Evolutionary conservation across 2,797 vertebrate species (phyloP).

Genomic region (Lindbergichthys nudifrons): DNA sequence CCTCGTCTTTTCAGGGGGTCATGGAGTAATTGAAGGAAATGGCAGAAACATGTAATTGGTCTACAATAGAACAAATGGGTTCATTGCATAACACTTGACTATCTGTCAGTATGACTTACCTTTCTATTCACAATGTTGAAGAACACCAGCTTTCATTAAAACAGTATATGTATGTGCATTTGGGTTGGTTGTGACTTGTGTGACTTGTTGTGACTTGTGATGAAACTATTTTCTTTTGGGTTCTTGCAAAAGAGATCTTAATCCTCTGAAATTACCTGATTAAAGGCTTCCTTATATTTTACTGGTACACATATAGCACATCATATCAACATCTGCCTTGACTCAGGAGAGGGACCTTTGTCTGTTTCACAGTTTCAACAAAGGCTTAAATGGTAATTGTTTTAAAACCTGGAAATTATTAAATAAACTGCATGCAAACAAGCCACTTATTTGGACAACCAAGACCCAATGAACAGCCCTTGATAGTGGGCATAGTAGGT

Average conservation of each 20-base stretch:
- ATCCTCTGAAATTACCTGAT: constrained; percentile 15
- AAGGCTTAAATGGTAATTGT: background rate
- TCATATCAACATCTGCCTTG: background rate
- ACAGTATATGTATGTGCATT: background rate
- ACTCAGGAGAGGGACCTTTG: background rate
- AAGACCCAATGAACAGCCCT: too few relatives aligned
- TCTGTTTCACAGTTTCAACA: background rate
- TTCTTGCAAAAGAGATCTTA: background rate
- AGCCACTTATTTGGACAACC: too few relatives aligned
- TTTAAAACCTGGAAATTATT: background rate
- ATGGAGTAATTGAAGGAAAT: background rate
- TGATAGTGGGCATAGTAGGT: background rate
- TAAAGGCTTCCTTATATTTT: background rate
- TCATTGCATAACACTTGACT: background rate
- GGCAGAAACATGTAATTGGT: background rate
- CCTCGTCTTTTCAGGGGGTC: background rate
- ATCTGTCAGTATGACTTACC: background rate
- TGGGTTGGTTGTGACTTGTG: background rate
- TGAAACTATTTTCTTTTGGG: background rate
- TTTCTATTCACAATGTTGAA: background rate
- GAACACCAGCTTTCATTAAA: background rate
- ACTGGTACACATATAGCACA: too few relatives aligned
- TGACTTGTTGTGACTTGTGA: background rate
- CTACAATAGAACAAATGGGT: background rate
- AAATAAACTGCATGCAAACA: background rate